Evolutionary conservation across 1,140 invertebrate genomes (phyloP).

Genomic region (Drosophila setifemur): DNA sequence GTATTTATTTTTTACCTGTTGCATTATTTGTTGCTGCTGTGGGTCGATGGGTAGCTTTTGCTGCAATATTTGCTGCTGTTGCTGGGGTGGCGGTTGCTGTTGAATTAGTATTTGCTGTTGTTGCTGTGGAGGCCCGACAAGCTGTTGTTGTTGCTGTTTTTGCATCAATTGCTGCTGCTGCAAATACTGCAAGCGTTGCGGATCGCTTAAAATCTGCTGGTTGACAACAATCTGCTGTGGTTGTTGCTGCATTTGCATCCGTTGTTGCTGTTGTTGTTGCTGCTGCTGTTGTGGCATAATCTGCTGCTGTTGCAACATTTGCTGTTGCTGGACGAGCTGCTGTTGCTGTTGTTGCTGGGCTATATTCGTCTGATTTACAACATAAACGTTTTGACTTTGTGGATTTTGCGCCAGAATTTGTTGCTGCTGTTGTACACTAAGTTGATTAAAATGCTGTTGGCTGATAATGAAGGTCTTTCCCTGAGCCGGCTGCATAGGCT

Average conservation of each 20-base stretch:
- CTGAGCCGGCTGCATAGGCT: conserved; percentile 41
- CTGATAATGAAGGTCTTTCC: conserved; percentile 80
- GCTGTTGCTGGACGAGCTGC: conserved; percentile 83
- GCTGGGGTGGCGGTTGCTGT: conserved; percentile 59
- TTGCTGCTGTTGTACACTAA: conserved; percentile 84
- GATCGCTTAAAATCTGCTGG: conserved; percentile 73
- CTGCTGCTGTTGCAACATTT: conserved; percentile 78
- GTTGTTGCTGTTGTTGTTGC: conserved; percentile 45
- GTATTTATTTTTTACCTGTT: too few species aligned
- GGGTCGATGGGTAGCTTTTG: conserved; percentile 44
- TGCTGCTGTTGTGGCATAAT: conserved; percentile 65
- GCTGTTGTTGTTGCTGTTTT: conserved; percentile 58
- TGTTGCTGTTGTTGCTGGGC: conserved; percentile 82
- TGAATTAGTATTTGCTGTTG: conserved; percentile 70
- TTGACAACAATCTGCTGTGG: conserved; percentile 78
- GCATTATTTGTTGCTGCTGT: conserved; percentile 72
- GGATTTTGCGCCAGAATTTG: conserved; percentile 82
- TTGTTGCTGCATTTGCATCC: conserved; percentile 63
- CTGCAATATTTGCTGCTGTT: conserved; percentile 54
- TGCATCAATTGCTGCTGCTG: conserved; percentile 72
- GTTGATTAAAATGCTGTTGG: conserved; percentile 84
- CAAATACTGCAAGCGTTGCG: conserved; percentile 72
- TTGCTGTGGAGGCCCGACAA: conserved; percentile 33
- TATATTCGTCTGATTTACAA: conserved; percentile 75
- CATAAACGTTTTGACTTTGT: conserved; percentile 78